phyloP scores from a whole-genome alignment of 2,888 invertebrate genomes.

The Tetranychus piercei region DNA sequence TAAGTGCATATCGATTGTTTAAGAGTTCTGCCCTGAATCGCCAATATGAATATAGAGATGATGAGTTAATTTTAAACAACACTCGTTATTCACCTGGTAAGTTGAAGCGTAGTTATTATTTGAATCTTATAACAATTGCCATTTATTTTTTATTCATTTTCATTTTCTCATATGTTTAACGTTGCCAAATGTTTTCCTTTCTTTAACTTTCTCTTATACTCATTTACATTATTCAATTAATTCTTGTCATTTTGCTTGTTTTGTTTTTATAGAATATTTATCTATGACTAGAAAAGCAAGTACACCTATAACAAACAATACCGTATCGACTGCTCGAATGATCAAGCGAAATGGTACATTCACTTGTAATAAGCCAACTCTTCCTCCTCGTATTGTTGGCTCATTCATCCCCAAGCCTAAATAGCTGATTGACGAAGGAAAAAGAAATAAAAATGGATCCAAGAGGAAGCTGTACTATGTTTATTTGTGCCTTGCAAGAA shows the following conservation, averaged over 20 bases:
- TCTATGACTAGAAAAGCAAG: not conserved
- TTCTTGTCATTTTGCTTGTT: not conserved
- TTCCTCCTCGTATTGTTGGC: not conserved
- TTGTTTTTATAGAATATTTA: not conserved
- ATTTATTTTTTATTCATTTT: not conserved
- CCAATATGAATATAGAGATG: constrained; percentile 2
- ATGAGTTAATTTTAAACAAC: not conserved
- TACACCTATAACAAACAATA: not conserved
- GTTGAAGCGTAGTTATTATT: not conserved
- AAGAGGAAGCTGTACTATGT: no score
- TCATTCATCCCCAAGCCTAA: not conserved
- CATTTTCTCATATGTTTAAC: not conserved
- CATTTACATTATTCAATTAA: not conserved
- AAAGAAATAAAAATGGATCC: no score
- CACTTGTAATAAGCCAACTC: not conserved
- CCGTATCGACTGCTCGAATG: not conserved
- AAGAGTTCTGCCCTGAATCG: constrained; percentile 8
- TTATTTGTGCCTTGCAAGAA: no score
- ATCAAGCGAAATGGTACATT: constrained; percentile 5
- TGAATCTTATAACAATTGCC: not conserved
- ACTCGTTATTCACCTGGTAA: constrained; percentile 6
- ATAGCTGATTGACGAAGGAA: not conserved
- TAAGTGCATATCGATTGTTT: constrained; percentile 5
- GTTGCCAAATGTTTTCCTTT: not conserved
- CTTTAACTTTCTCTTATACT: not conserved